phyloP scores from a whole-genome alignment of 2,888 invertebrate genomes.

The Mamestra brassicae region DNA sequence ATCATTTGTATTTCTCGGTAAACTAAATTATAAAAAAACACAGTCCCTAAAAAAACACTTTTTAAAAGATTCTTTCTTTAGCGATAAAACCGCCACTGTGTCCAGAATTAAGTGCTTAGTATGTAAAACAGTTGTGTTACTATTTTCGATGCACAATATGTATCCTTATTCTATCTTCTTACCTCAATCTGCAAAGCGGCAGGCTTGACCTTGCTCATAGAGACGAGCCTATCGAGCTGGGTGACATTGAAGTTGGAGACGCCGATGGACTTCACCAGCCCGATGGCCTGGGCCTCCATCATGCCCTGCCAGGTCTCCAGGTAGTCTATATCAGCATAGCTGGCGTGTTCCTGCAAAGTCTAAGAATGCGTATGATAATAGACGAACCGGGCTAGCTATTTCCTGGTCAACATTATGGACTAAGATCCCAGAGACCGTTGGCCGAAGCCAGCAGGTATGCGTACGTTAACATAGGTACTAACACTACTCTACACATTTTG shows the following conservation, averaged over 20 bases:
- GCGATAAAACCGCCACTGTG: too few species aligned
- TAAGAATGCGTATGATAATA: not conserved
- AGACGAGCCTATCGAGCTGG: constrained; percentile 91
- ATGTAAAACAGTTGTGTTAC: too few species aligned
- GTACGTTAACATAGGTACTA: too few species aligned
- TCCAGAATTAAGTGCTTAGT: too few species aligned
- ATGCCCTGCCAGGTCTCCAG: constrained; percentile 93
- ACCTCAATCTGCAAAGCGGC: constrained; percentile 91
- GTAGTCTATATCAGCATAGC: constrained; percentile 90
- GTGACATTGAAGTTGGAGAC: constrained; percentile 94
- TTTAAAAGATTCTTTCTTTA: too few species aligned
- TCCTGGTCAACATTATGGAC: not conserved
- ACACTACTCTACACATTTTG: too few species aligned
- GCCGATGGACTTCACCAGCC: constrained; percentile 93
- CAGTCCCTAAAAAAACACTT: too few species aligned
- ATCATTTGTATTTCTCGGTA: too few species aligned
- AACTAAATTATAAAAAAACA: too few species aligned
- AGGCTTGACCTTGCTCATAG: constrained; percentile 88
- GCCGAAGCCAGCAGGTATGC: too few species aligned
- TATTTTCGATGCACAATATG: too few species aligned
- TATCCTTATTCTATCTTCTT: not conserved
- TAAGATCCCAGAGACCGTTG: too few species aligned
- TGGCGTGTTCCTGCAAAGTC: constrained; percentile 68
- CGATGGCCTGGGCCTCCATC: constrained; percentile 91
- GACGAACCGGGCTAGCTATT: not conserved